Evolutionary conservation across 2,113 vertebrate species (phyloP).

Genomic region (Sigmodon hispidus): DNA sequence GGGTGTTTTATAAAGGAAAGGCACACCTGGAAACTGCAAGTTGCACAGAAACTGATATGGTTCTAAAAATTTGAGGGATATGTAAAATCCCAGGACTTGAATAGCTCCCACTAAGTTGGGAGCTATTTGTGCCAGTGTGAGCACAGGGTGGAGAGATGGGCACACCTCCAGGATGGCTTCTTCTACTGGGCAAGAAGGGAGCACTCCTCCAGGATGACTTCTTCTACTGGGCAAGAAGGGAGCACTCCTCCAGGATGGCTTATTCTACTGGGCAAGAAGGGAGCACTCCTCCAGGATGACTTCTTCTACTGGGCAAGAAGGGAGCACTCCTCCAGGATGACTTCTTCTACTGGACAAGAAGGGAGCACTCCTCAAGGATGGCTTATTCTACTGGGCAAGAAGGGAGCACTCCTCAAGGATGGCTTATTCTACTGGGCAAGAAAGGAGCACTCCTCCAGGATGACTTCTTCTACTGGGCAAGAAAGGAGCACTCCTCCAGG

Average conservation of each 20-base stretch:
- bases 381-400: not conserved
- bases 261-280: not conserved
- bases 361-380: too few relatives aligned
- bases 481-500: not conserved
- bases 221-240: too few relatives aligned
- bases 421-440: not conserved
- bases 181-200: not conserved
- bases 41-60: not conserved
- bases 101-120: not conserved
- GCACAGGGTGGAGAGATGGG: not conserved
- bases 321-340: too few relatives aligned
- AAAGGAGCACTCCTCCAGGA: not conserved
- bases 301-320: not conserved
- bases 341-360: not conserved
- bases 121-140: not conserved
- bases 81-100: not conserved
- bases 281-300: too few relatives aligned
- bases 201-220: too few relatives aligned
- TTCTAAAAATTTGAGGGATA: not conserved
- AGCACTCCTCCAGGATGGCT: too few relatives aligned
- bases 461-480: too few relatives aligned
- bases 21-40: not conserved
- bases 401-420: too few relatives aligned
- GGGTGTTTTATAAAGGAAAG: conserved; percentile 10
- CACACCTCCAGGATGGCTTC: not conserved